Evolutionary conservation across 2,113 vertebrate genomes (phyloP).

Genomic region (Hyperoodon ampullatus): DNA sequence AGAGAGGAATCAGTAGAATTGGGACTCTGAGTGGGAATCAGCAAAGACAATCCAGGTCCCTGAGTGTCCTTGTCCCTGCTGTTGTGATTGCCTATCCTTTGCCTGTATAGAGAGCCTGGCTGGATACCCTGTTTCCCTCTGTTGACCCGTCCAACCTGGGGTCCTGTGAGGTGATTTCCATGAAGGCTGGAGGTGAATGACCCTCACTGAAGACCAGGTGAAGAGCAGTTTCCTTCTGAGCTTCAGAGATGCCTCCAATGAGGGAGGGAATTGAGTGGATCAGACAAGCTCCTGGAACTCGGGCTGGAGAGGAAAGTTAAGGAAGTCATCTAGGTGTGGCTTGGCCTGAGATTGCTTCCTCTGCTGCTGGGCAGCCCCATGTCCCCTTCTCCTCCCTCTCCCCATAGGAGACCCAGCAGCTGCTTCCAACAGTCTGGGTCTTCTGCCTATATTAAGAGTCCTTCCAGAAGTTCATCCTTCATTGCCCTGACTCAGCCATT

Average conservation of each 20-base stretch:
- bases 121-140: not conserved
- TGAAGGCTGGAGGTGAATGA: not conserved
- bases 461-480: conserved; percentile 50
- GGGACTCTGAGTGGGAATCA: not conserved
- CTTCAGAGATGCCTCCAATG: too few species aligned
- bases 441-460: conserved; percentile 31
- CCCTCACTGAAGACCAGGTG: not conserved
- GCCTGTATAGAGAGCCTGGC: not conserved
- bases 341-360: not conserved
- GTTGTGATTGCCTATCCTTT: not conserved
- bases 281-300: not conserved
- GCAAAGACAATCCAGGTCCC: not conserved
- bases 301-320: not conserved
- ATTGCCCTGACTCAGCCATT: conserved; percentile 30
- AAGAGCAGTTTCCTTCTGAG: not conserved
- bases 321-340: not conserved
- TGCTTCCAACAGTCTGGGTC: not conserved
- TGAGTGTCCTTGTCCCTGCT: not conserved
- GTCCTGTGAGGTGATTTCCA: not conserved
- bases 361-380: not conserved
- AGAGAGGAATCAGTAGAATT: not conserved
- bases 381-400: rapidly evolving
- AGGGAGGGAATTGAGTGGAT: not conserved
- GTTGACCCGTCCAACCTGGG: not conserved
- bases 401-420: not conserved